Percentiles rank a stretch among this genome's conserved stretches.
Evolutionary conservation across 2,113 vertebrate genomes (phyloP).

Genomic region (Heptranchias perlo): DNA sequence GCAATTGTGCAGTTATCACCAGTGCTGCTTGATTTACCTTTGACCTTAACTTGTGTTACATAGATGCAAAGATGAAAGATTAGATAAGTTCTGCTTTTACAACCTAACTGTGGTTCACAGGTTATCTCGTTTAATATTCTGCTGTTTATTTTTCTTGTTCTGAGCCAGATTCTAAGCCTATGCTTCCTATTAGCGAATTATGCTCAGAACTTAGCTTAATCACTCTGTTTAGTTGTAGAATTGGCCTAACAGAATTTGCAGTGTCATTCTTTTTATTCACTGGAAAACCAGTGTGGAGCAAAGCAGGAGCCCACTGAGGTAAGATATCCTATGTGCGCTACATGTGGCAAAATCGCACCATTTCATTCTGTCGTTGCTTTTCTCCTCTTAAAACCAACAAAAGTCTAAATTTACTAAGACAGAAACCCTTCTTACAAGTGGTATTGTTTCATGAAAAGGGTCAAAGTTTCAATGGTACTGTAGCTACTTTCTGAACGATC

Average conservation of each 20-base stretch:
- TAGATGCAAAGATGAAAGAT: background rate
- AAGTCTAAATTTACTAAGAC: background rate
- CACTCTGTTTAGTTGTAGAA: background rate
- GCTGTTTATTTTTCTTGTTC: background rate
- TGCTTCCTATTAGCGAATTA: background rate
- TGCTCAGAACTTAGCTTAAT: background rate
- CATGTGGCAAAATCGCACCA: background rate
- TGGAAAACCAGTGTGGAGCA: background rate
- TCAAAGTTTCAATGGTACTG: background rate
- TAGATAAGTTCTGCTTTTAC: background rate
- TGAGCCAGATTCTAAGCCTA: background rate
- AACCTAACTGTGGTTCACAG: background rate
- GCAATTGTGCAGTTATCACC: background rate
- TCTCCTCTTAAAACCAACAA: background rate
- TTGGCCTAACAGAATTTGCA: background rate
- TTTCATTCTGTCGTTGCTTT: background rate
- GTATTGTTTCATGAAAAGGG: background rate
- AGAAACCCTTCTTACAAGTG: background rate
- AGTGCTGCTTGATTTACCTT: background rate
- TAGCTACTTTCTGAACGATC: background rate
- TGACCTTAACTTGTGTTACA: background rate
- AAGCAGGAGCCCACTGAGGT: background rate
- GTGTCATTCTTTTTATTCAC: background rate
- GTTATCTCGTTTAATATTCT: slow-evolving; percentile 1
- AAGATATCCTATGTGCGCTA: background rate